These are phyloP conservation scores for Varanus komodoensis DNA, from an alignment of 2,113 vertebrate species.

Conservation along the genomic window DNA sequence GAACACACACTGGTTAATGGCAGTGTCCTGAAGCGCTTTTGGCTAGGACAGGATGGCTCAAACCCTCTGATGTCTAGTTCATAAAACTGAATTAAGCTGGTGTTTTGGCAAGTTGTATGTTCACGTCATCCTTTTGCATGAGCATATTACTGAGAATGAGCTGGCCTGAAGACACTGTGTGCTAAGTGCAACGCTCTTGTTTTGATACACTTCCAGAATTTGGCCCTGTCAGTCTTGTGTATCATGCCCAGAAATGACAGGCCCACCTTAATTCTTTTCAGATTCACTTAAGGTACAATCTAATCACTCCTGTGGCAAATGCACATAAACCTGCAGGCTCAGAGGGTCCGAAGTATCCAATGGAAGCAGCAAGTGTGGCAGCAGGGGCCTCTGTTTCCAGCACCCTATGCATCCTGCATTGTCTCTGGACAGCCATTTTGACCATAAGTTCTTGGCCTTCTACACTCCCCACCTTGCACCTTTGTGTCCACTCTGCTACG, in stretches of 20 bases:
- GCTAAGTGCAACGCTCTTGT: neutral
- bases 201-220: neutral
- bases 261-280: neutral
- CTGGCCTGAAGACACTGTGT: neutral
- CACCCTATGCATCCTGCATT: no score
- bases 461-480: no score
- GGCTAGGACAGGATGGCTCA: neutral
- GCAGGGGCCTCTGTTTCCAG: no score
- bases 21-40: conserved; percentile 32
- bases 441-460: no score
- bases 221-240: neutral
- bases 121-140: neutral
- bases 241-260: neutral
- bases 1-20: conserved; percentile 21
- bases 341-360: no score
- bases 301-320: no score
- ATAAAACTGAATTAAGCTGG: neutral
- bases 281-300: neutral
- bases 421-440: no score
- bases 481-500: no score
- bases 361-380: no score
- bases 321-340: no score
- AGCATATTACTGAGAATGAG: accelerated
- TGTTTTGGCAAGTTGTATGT: neutral
- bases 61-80: neutral